Base-by-base conservation (phyloP, 2,113 vertebrate genomes). In the Crotophaga sulcirostris region DNA sequence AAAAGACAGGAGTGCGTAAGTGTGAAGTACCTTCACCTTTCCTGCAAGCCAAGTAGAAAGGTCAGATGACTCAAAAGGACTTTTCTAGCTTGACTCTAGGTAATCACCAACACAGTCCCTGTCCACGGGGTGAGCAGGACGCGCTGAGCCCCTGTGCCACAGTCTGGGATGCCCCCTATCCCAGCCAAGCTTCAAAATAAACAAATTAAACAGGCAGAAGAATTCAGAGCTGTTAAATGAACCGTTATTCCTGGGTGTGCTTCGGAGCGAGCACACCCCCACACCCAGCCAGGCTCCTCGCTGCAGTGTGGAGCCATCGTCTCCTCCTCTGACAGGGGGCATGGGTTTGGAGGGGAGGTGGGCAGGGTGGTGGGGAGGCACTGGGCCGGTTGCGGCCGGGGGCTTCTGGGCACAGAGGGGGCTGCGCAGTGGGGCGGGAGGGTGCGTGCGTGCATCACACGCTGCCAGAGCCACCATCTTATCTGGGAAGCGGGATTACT, bases 1-100 rank as follows among this genome's bases (percentile, higher is more conserved):
- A 96, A 95, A 38, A 55, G 88, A 95, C n/a, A 49, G 0, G 1
- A 82, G 74, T 89, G 51, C 81, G 66, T 91, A 89, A 94, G 95
- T 4, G 89, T 89, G 81, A 97, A 95, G 91, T 89, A 96, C 79
- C 94, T 95, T 95, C 94, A 96, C 91, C 91, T 95, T 95, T 91
- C 91, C 84, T 42, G 40, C 66, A 89, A 85, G 93, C 94, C 94
- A 96, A 96, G 84, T 49, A 64, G 84, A 93, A 94, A 97, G 91
- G 94, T 94, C 96, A 95, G 78, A 96, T 89, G 89, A 91, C 81
- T 97, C 74, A 64, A 91, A 91, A 91, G 24, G 77, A 34, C 91
- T 94, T 87, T 85, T 76, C 78, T 28, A 89, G 84, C 87, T 60
- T 8, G 44, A 54, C 68, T 90, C 38, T 34, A 74, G 77, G 70